Conservation (phyloP, 2,888 invertebrate genomes). For the Drepana falcataria region DNA sequence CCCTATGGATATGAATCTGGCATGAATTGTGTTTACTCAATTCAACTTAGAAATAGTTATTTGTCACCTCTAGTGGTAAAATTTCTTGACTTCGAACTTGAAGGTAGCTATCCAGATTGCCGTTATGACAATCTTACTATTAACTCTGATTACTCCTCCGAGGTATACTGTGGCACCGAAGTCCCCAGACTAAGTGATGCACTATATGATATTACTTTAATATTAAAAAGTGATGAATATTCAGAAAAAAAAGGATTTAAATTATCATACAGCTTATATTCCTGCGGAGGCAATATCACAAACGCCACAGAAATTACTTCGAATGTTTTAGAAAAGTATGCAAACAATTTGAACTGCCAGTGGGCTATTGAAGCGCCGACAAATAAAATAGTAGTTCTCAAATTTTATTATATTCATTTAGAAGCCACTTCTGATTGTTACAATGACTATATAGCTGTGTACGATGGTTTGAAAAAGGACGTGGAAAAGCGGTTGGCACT, state of each 20-base stretch:
- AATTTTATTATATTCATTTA: constrained; percentile 79
- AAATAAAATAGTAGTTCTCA: constrained; percentile 81
- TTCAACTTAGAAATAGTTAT: constrained; percentile 63
- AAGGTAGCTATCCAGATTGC: constrained; percentile 56
- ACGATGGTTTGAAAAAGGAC: constrained; percentile 51
- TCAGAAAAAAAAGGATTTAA: constrained; percentile 79
- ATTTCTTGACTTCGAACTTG: constrained; percentile 79
- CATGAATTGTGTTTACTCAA: constrained; percentile 82
- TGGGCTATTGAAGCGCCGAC: constrained; percentile 88
- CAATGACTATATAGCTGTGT: constrained; percentile 81
- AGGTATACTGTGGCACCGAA: constrained; percentile 40
- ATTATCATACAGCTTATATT: constrained; percentile 77
- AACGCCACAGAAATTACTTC: constrained; percentile 76
- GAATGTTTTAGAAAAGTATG: constrained; percentile 67
- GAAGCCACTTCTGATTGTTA: constrained; percentile 69
- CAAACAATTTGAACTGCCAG: constrained; percentile 80
- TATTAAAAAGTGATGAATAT: constrained; percentile 78
- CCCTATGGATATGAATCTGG: constrained; percentile 80
- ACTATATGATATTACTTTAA: constrained; percentile 55
- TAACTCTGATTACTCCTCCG: constrained; percentile 19
- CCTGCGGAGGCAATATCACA: constrained; percentile 87
- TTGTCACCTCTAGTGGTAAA: constrained; percentile 55
- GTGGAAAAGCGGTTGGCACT: constrained; percentile 67
- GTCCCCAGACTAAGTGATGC: constrained; percentile 48
- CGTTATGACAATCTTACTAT: constrained; percentile 78